Evolutionary conservation across 2,113 vertebrate species (phyloP).

Genomic region (Terrapene triunguis): DNA sequence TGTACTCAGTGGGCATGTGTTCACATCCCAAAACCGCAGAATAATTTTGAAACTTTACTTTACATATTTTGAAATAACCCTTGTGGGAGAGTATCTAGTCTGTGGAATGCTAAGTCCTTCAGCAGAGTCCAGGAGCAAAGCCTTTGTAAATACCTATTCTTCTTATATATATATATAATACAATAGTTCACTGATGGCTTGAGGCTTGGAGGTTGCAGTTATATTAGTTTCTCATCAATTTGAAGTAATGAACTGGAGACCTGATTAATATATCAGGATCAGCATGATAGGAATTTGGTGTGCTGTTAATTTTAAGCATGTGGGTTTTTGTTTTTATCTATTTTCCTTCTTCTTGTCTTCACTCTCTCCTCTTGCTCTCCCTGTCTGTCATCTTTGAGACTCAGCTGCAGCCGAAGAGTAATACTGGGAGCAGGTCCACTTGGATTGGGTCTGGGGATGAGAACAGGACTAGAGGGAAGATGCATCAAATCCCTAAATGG

Average conservation of each 20-base stretch:
- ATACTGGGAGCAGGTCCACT: background rate
- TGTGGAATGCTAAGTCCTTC: constrained; percentile 6
- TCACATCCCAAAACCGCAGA: constrained; percentile 74
- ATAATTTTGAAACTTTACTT: constrained; percentile 53
- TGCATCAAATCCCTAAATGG: too few species aligned
- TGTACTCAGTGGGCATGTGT: constrained; percentile 70
- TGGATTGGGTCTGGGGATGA: too few species aligned
- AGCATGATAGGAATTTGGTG: background rate
- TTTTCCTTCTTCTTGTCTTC: background rate
- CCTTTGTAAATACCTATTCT: constrained; percentile 1
- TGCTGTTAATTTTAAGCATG: background rate
- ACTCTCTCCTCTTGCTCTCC: background rate
- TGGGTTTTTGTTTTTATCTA: background rate
- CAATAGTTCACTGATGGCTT: background rate
- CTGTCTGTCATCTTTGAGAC: background rate
- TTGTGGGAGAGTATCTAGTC: constrained; percentile 48
- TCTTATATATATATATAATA: background rate
- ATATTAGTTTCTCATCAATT: background rate
- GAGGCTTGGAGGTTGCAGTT: background rate
- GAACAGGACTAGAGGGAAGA: too few species aligned
- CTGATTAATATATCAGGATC: background rate
- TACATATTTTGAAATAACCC: constrained; percentile 69
- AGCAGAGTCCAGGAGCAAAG: constrained; percentile 17
- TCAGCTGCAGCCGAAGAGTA: background rate
- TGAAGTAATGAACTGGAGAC: background rate